A percentile compares a stretch with the other conserved stretches of the same genome.
phyloP scores from a whole-genome alignment of 2,888 invertebrate genomes.

The Euproctis similis region DNA sequence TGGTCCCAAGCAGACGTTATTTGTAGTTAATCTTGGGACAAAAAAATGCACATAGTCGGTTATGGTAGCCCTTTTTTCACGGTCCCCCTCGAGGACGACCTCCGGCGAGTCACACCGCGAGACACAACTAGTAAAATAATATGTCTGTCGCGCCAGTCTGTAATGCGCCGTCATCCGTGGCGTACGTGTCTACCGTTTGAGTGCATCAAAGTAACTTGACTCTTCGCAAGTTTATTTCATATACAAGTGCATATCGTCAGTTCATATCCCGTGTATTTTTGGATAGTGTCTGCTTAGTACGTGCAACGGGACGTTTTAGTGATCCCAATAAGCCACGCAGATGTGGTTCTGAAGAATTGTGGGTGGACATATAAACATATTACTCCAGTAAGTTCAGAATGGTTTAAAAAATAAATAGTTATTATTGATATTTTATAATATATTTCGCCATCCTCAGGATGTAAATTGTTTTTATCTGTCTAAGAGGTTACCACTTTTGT shows the following conservation, averaged over 20 bases:
- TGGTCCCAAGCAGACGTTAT: constrained; percentile 45
- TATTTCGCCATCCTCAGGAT: no score
- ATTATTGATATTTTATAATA: no score
- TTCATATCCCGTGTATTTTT: constrained; percentile 41
- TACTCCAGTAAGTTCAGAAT: constrained; percentile 61
- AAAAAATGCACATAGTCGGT: constrained; percentile 61
- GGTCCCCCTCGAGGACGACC: constrained; percentile 37
- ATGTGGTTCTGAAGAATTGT: constrained; percentile 51
- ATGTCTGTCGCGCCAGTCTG: constrained; percentile 39
- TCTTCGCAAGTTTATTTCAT: constrained; percentile 40
- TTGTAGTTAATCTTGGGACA: constrained; percentile 65
- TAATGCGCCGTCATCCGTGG: constrained; percentile 46
- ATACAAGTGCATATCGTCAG: constrained; percentile 41
- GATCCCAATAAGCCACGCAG: constrained; percentile 45
- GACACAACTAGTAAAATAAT: constrained; percentile 12
- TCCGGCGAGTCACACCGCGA: constrained; percentile 25
- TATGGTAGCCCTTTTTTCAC: constrained; percentile 59
- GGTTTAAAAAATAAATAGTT: constrained; percentile 25
- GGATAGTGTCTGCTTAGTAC: constrained; percentile 39
- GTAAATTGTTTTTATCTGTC: no score
- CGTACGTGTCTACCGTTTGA: constrained; percentile 34
- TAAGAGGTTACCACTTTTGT: no score
- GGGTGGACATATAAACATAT: constrained; percentile 63
- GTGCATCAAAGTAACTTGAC: constrained; percentile 36
- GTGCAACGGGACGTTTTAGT: constrained; percentile 42